phyloP scores from a whole-genome alignment of 2,888 invertebrate species.

The Epistrophe eligans region DNA sequence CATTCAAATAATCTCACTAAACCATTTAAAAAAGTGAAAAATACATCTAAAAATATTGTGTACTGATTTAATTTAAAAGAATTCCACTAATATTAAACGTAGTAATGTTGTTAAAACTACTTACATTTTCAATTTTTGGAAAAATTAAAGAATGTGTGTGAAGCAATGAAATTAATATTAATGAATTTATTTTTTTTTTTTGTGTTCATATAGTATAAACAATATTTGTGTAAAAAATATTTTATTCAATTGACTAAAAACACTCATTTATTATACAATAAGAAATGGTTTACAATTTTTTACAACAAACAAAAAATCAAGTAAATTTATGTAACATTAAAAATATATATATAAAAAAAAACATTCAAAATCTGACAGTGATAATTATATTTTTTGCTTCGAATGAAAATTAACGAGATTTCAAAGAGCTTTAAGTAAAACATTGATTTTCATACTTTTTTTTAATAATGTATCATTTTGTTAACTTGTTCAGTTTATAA shows the following conservation, averaged over 20 bases:
- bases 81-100: conserved; percentile 71
- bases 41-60: conserved; percentile 43
- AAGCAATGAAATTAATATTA: conserved; percentile 4
- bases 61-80: conserved; percentile 54
- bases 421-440: conserved; percentile 9
- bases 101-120: conserved; percentile 31
- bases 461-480: background rate
- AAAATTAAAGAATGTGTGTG: conserved; percentile 43
- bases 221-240: conserved; percentile 30
- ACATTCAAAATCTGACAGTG: conserved; percentile 34
- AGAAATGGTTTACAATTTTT: conserved; percentile 32
- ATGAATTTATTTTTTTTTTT: conserved; percentile 31
- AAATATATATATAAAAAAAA: conserved; percentile 1
- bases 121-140: background rate
- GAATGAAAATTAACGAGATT: conserved; percentile 5
- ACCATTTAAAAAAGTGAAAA: conserved; percentile 43
- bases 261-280: conserved; percentile 56
- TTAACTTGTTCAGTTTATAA: background rate
- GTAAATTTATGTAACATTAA: conserved; percentile 26
- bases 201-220: conserved; percentile 22
- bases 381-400: conserved; percentile 17
- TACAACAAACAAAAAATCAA: conserved; percentile 1
- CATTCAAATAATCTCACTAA: conserved; percentile 68
- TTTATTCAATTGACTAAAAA: conserved; percentile 42
- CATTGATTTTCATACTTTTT: conserved; percentile 15